Percentiles rank a stretch among this genome's conserved stretches.
phyloP scores from a whole-genome alignment of 2,113 vertebrate genomes.

The Mastomys natalensis region DNA sequence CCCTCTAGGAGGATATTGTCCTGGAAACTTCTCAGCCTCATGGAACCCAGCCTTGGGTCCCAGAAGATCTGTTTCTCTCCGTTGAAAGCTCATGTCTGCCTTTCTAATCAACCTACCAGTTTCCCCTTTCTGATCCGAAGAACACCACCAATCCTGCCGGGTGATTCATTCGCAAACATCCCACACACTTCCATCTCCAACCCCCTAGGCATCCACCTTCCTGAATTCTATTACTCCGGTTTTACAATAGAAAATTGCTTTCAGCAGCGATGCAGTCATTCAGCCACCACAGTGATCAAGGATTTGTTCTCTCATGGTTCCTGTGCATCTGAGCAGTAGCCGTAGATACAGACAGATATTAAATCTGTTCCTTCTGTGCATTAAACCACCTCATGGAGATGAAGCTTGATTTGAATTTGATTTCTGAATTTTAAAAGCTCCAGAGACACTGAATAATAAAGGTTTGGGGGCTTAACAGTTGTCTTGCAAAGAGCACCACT shows the following conservation, averaged over 20 bases:
- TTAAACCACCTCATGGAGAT: constrained; percentile 2
- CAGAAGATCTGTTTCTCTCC: background rate
- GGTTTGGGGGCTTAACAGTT: constrained; percentile 4
- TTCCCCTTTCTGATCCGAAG: constrained; percentile 47
- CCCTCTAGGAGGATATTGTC: background rate
- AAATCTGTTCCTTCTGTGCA: constrained; percentile 47
- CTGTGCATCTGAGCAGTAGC: constrained; percentile 20
- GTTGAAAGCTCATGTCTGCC: constrained; percentile 16
- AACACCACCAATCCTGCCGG: background rate
- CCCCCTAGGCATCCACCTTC: constrained; percentile 50
- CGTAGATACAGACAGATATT: constrained; percentile 40
- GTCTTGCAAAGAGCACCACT: background rate
- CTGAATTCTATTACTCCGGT: constrained; percentile 56
- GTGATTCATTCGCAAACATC: constrained; percentile 68
- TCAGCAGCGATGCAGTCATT: constrained; percentile 49
- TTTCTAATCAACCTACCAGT: constrained; percentile 26
- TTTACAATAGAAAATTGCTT: constrained; percentile 75
- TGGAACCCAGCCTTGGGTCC: background rate
- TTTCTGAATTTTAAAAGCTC: constrained; percentile 64
- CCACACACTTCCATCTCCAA: constrained; percentile 28
- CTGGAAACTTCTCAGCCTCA: background rate
- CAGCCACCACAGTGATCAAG: constrained; percentile 36
- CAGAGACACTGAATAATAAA: constrained; percentile 6
- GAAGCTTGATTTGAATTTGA: constrained; percentile 62
- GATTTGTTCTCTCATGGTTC: constrained; percentile 46